These are phyloP conservation scores for Neosalanx taihuensis DNA, from an alignment of 2,797 vertebrate species.

Conservation along the genomic window DNA sequence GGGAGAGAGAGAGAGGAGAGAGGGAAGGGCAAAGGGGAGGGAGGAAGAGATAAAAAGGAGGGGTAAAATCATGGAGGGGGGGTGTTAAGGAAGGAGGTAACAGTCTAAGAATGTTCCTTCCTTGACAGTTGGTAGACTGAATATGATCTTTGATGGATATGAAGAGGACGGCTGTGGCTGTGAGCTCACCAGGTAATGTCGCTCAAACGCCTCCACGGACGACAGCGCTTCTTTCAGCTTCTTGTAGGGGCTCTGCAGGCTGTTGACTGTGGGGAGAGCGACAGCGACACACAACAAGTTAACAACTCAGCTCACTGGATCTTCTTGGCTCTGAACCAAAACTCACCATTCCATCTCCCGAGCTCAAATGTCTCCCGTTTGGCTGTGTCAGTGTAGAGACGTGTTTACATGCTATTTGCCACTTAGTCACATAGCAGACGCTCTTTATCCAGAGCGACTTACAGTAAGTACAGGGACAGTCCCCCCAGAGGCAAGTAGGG, in stretches of 20 bases:
- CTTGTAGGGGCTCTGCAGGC: constrained; percentile 95
- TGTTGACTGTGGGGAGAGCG: constrained; percentile 73
- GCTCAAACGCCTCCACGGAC: constrained; percentile 95
- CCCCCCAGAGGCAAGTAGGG: no score
- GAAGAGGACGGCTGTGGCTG: background rate
- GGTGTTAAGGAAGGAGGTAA: background rate
- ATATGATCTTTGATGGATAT: background rate
- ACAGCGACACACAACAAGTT: constrained; percentile 41
- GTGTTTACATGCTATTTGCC: background rate
- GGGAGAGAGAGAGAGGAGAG: background rate
- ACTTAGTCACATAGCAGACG: no score
- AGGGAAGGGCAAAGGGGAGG: background rate
- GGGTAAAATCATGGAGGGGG: background rate
- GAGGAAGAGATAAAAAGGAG: background rate
- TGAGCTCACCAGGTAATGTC: constrained; percentile 91
- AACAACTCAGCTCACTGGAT: background rate
- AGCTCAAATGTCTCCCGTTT: background rate
- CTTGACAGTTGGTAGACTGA: background rate
- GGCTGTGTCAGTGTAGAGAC: background rate
- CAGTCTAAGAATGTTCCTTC: background rate
- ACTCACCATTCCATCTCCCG: background rate
- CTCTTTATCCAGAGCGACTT: no score
- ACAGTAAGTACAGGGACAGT: no score
- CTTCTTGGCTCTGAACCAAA: background rate
- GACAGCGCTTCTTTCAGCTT: constrained; percentile 97